Conservation (phyloP, 1,140 invertebrate genomes). For the Whitmania pigra region DNA sequence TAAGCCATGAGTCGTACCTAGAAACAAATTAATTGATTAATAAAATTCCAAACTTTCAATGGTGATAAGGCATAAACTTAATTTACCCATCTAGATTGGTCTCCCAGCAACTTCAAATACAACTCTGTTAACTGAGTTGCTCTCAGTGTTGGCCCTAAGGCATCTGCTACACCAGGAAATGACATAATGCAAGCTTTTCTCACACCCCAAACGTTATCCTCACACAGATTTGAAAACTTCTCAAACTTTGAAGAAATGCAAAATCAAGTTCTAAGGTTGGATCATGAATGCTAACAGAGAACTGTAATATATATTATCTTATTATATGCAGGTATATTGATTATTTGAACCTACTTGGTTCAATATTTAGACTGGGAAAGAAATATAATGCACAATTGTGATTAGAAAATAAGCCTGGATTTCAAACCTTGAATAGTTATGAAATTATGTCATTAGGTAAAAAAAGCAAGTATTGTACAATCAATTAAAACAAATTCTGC, state of each 20-base stretch:
- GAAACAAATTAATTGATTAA: too few species aligned
- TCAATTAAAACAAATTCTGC: too few species aligned
- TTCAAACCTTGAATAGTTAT: too few species aligned
- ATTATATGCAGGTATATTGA: too few species aligned
- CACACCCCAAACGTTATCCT: constrained; percentile 59
- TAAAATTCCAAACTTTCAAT: background rate
- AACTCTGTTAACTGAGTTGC: constrained; percentile 50
- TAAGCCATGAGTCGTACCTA: constrained; percentile 60
- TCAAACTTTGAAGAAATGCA: constrained; percentile 47
- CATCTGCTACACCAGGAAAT: constrained; percentile 57
- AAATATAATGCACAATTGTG: too few species aligned
- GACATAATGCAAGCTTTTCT: constrained; percentile 65
- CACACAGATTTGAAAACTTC: constrained; percentile 55
- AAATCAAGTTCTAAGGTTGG: background rate
- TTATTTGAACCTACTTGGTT: too few species aligned
- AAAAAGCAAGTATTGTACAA: too few species aligned
- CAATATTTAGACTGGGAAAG: too few species aligned
- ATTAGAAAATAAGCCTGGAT: too few species aligned
- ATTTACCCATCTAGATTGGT: constrained; percentile 49
- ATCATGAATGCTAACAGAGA: too few species aligned
- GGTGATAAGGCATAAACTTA: background rate
- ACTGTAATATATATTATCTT: too few species aligned
- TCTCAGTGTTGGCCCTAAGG: constrained; percentile 50
- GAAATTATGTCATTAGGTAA: too few species aligned
- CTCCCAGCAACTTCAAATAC: constrained; percentile 54